Evolutionary conservation across 2,113 vertebrate species (phyloP).

Genomic region (Cardinalis cardinalis): DNA sequence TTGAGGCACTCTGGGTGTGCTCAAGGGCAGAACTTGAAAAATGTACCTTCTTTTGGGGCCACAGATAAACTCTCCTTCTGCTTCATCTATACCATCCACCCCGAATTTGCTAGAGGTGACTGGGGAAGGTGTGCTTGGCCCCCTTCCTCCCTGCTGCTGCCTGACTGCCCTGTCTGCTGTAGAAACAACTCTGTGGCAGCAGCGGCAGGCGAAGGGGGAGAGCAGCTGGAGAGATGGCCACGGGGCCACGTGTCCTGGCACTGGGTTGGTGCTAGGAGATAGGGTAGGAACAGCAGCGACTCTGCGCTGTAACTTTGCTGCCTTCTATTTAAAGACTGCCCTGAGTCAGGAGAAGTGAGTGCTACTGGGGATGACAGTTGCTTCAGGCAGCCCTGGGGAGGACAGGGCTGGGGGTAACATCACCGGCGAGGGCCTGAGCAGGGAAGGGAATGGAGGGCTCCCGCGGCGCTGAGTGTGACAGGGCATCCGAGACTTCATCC

Average conservation of each 20-base stretch:
- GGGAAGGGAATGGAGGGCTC: slow-evolving; percentile 54
- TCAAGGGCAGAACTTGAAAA: not conserved
- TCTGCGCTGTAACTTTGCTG: slow-evolving; percentile 40
- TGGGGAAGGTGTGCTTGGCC: no score
- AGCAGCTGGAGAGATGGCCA: not conserved
- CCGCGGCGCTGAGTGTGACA: slow-evolving; percentile 54
- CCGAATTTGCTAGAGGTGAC: not conserved
- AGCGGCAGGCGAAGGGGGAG: rapidly evolving
- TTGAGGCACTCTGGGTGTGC: not conserved
- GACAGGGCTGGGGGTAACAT: slow-evolving; percentile 60
- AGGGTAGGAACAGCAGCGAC: slow-evolving; percentile 43
- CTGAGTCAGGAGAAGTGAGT: slow-evolving; percentile 81
- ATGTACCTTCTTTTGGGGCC: not conserved
- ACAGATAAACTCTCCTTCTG: not conserved
- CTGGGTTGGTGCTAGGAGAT: slow-evolving; percentile 36
- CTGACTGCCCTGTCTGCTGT: not conserved
- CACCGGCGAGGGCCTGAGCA: slow-evolving; percentile 19
- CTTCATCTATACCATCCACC: not conserved
- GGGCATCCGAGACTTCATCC: slow-evolving; percentile 67
- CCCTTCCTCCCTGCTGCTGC: not conserved
- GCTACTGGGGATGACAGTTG: slow-evolving; percentile 66
- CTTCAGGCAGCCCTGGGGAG: slow-evolving; percentile 61
- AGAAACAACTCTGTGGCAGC: rapidly evolving
- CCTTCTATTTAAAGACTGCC: slow-evolving; percentile 88
- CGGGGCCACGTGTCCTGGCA: not conserved